Percentiles rank a stretch among this genome's conserved stretches.
phyloP scores from a whole-genome alignment of 2,113 vertebrate genomes.

The Semicossyphus pulcher region DNA sequence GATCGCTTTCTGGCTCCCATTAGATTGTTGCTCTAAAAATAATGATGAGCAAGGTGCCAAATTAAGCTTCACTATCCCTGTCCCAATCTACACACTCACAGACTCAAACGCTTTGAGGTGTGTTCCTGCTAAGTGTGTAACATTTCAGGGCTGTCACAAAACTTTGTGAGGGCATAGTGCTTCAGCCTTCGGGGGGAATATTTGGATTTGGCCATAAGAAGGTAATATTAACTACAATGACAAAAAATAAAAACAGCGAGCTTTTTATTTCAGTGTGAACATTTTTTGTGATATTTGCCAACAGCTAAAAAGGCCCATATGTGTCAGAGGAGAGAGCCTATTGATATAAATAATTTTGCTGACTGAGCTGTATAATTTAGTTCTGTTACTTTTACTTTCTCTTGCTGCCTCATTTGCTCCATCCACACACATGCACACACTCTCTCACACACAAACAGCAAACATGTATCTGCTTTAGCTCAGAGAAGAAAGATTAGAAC shows the following conservation, averaged over 20 bases:
- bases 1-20: too few species aligned
- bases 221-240: slow-evolving; percentile 2
- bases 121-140: too few species aligned
- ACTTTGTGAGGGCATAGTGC: too few species aligned
- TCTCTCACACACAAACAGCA: slow-evolving; percentile 32
- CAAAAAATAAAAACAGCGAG: not conserved
- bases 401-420: slow-evolving; percentile 12
- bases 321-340: slow-evolving; percentile 23
- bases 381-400: slow-evolving; percentile 21
- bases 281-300: slow-evolving; percentile 32
- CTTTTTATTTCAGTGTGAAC: slow-evolving; percentile 37
- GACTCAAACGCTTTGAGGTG: too few species aligned
- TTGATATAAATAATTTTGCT: slow-evolving; percentile 41
- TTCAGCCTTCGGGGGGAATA: too few species aligned
- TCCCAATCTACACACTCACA: too few species aligned
- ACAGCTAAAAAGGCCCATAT: slow-evolving; percentile 18
- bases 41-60: too few species aligned
- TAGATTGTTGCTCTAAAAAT: too few species aligned
- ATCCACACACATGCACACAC: slow-evolving; percentile 5
- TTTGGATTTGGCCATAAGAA: not conserved
- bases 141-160: too few species aligned
- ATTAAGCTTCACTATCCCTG: too few species aligned
- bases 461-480: slow-evolving; percentile 62
- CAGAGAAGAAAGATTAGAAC: slow-evolving; percentile 76
- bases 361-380: slow-evolving; percentile 34